Evolutionary conservation across 2,888 invertebrate genomes (phyloP), one percentile per base, ranked within the genome.

Genomic region (Leptarthrus brevirostris): DNA sequence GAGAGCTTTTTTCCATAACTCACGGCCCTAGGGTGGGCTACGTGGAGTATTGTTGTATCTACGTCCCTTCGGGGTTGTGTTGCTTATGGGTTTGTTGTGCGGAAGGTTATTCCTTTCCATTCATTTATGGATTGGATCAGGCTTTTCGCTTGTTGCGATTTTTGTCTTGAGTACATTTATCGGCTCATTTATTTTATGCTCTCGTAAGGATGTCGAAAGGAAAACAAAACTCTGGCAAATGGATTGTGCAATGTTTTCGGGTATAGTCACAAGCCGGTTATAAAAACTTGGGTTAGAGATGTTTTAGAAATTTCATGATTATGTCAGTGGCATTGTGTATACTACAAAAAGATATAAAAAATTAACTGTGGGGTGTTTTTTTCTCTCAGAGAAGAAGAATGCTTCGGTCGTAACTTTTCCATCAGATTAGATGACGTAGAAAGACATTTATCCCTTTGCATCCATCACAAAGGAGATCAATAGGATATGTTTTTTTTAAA

Each of bases 111-210:
- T 30, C 30, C 36, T 58, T 34, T 58, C 58, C 58, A 58, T 58
- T 58, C 58, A 58, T 58, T 58, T 58, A 58, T 36, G 34, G 58
- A 58, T 58, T 18, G 58, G 36, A 58, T 58, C 58, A 18, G 58
- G 36, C 36, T 58, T 58, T 58, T 58, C 58, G 58, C 58, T 58
- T 58, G 58, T 58, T 58, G 58, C 58, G 58, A 58, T 58, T 58
- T 36, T 20, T 26, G 56, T 30, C 58, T 58, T 58, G 36, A 58
- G 58, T 36, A 58, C 34, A 58, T 58, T 58, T 58, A 34, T 58
- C 58, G 58, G 58, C 16, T 58, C 36, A 58, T 58, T 58, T 36
- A 58, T 36, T 58, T 36, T 58, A 58, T 58, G 36, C 12, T 58
- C 36, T 58, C 36, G 34, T 24, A 10, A 58, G 58, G 58, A 58